Conservation (phyloP, 2,113 vertebrate genomes). For the Colius striatus region DNA sequence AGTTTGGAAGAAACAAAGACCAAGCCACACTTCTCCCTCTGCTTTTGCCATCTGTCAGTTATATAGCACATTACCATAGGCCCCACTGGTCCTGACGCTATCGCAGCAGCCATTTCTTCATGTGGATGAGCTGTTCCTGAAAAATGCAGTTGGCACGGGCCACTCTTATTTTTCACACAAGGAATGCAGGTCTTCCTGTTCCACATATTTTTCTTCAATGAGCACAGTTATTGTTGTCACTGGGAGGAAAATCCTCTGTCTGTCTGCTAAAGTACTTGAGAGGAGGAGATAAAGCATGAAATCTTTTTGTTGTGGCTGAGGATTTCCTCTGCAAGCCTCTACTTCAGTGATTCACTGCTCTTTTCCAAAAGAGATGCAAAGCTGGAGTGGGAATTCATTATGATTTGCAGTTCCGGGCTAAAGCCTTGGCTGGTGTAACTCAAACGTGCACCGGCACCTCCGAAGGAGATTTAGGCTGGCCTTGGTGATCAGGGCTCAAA, state of each 20-base stretch:
- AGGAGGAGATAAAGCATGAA: conserved; percentile 43
- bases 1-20: neutral
- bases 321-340: conserved; percentile 56
- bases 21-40: neutral
- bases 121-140: conserved; percentile 38
- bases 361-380: neutral
- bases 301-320: conserved; percentile 54
- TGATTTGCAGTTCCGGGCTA: fast-evolving
- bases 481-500: neutral
- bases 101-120: conserved; percentile 25
- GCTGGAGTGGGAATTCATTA: neutral
- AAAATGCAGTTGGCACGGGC: conserved; percentile 48
- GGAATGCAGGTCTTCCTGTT: conserved; percentile 65
- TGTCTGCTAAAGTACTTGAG: conserved; percentile 57
- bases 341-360: neutral
- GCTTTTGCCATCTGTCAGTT: neutral
- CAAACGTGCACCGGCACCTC: fast-evolving
- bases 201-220: conserved; percentile 63
- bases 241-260: conserved; percentile 51
- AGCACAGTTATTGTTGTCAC: conserved; percentile 57
- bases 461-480: neutral
- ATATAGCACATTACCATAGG: neutral
- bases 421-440: neutral
- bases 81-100: neutral
- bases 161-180: conserved; percentile 49